Evolutionary conservation across 1,140 invertebrate species (phyloP), one percentile per base, ranked within the genome.

Genomic region (Papilio dardanus): DNA sequence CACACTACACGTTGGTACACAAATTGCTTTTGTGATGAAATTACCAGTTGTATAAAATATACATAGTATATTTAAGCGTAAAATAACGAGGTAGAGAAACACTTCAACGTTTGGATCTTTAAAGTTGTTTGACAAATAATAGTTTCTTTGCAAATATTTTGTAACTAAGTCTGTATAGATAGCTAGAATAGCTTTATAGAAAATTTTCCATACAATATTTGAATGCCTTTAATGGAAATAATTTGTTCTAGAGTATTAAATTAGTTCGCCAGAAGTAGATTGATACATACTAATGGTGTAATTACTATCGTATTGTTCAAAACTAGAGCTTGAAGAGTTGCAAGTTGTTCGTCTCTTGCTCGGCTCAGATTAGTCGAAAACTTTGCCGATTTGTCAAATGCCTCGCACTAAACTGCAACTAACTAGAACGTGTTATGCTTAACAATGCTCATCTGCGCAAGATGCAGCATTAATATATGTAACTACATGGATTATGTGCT

Each of bases 301-400:
- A 76, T 77, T 58, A 77, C 75, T 21, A 66, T 67, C 79, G 71
- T 71, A 82, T 76, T 77, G 80, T 76, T 75, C 77, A 74, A 54
- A 75, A 77, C 71, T 71, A 66, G 76, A 62, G 66, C 69, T 76
- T 79, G 71, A 80, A 77, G 79, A 83, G 79, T 83, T 86, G 58
- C 74, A 40, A 77, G 76, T 76, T 79, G 80, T 86, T 83, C 77
- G 77, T 84, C 82, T 76, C 69, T 71, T 82, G 81, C 79, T 77
- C 77, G 77, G 74, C 79, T 66, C 78, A 85, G 85, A 87, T 87
- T 85, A 88, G 78, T 84, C 66, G 71, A 76, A 74, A 82, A 85
- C 77, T 81, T 87, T 68, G 58, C 68, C 79, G 77, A 87, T 87
- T 86, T 87, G 78, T 87, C 83, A 86, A 80, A 76, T 71, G 40